Percentiles rank a stretch among this genome's conserved stretches.
These are phyloP conservation scores for Eulacestoma nigropectus DNA, from an alignment of 2,113 vertebrate genomes.

Conservation along the genomic window DNA sequence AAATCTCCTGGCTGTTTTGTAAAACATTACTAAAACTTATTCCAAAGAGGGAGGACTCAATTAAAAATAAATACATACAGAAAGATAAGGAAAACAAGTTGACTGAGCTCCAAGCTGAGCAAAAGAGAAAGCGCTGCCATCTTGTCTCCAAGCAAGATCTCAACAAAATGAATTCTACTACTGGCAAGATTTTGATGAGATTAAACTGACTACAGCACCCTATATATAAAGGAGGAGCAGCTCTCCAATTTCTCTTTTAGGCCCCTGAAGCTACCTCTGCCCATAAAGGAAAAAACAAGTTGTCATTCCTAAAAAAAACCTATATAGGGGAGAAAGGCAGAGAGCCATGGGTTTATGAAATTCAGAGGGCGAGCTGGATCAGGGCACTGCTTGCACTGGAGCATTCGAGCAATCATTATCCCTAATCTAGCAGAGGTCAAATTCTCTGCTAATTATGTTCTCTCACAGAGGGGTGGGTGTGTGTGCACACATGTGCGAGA, in stretches of 20 bases:
- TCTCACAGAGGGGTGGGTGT: background rate
- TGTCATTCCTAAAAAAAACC: conserved; percentile 29
- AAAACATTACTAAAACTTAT: background rate
- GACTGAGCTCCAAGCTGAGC: conserved; percentile 27
- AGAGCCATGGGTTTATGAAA: conserved; percentile 22
- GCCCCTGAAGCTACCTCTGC: conserved; percentile 50
- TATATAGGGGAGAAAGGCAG: background rate
- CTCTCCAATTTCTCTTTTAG: conserved; percentile 46
- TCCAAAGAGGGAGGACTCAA: background rate
- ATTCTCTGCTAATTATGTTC: conserved; percentile 34
- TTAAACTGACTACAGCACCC: conserved; percentile 58
- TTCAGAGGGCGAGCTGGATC: background rate
- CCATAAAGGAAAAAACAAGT: conserved; percentile 58
- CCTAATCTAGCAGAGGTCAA: conserved; percentile 38
- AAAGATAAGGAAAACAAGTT: background rate
- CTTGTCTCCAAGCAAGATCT: conserved; percentile 59
- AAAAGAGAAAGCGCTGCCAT: conserved; percentile 41
- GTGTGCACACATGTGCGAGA: background rate
- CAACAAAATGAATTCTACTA: conserved; percentile 62
- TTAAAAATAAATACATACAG: background rate
- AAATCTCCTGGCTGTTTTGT: background rate
- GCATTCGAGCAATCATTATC: background rate
- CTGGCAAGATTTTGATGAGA: conserved; percentile 67
- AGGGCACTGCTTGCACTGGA: background rate
- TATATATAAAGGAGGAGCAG: conserved; percentile 33